Base-by-base conservation (phyloP, 2,888 invertebrate genomes). In the Drosophila anomalipes region DNA sequence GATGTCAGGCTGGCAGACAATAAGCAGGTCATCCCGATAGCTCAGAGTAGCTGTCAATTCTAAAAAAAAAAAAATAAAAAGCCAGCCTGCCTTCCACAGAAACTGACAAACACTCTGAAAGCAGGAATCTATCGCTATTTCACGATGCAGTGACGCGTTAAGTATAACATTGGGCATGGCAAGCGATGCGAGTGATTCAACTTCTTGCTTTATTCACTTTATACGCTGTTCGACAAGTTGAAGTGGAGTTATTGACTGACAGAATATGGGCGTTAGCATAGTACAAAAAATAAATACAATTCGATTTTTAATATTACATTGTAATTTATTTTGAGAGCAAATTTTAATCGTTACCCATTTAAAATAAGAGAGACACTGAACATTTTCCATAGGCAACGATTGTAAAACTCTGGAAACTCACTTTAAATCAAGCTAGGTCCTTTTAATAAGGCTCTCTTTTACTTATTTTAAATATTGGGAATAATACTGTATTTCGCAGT, bases 161-260 rank as follows among this genome's bases (percentile, higher is more conserved):
- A 78, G 70, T 58, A 44, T 54, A 66, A 67, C 35, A 53, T 65
- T 57, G 62, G 47, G 58, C 35, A n/a, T 44, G 53, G 30, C 51
- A 72, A 79, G 76, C 68, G 72, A 65, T 56, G 72, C 77, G 80
- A 56, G 28, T 80, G 68, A 68, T 72, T 80, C 44, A 54, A 65
- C 16, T 70, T 67, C 14, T 67, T 32, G 57, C 5, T 39, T 28
- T 58, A 39, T 35, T 33, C 22, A 33, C 4, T 22, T 22, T 28
- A 47, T 39, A 68, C 68, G 33, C 49, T 51, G 32, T 30, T 33
- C 28, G 10, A 22, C 28, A 5, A 3, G 22, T 28, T 28, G 2
- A 3, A 19, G 0, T 19, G 47, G 26, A 33, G 9, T 3, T 37
- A 60, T 3, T 16, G n/a, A 35, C 10, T 53, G 28, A 28, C 35